Evolutionary conservation across 2,113 vertebrate species (phyloP).

Genomic region (Malurus elegans): DNA sequence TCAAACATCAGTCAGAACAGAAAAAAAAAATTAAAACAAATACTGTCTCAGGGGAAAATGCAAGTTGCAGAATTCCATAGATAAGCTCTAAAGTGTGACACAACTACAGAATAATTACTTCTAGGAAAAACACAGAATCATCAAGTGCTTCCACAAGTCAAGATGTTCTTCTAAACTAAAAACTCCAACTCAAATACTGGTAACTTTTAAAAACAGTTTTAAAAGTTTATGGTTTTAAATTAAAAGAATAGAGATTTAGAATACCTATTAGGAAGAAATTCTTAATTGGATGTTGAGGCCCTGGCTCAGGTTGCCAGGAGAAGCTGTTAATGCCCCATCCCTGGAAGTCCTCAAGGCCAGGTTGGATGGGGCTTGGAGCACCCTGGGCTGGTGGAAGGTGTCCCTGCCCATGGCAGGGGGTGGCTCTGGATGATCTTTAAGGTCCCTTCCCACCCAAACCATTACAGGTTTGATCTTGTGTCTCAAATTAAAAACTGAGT

Average conservation of each 20-base stretch:
- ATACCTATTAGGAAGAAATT: neutral
- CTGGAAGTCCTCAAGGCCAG: neutral
- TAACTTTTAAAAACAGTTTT: neutral
- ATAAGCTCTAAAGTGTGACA: neutral
- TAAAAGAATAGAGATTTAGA: neutral
- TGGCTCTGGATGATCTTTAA: neutral
- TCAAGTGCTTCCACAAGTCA: neutral
- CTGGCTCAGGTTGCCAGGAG: neutral
- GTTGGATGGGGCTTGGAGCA: accelerated
- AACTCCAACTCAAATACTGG: neutral
- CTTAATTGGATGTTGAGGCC: neutral
- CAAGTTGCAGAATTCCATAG: neutral
- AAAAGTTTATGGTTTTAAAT: neutral
- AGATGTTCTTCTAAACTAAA: neutral
- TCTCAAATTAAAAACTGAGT: neutral
- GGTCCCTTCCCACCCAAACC: neutral
- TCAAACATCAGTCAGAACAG: neutral
- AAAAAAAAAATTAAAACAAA: neutral
- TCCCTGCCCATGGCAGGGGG: no score
- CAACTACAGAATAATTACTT: neutral
- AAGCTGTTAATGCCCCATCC: neutral
- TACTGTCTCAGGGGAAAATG: neutral
- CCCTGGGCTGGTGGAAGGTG: accelerated
- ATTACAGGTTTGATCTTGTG: neutral
- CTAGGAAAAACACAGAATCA: neutral